Evolutionary conservation across 2,113 vertebrate species (phyloP), one percentile per base, ranked within the genome.

Genomic region (Pelobates fuscus): DNA sequence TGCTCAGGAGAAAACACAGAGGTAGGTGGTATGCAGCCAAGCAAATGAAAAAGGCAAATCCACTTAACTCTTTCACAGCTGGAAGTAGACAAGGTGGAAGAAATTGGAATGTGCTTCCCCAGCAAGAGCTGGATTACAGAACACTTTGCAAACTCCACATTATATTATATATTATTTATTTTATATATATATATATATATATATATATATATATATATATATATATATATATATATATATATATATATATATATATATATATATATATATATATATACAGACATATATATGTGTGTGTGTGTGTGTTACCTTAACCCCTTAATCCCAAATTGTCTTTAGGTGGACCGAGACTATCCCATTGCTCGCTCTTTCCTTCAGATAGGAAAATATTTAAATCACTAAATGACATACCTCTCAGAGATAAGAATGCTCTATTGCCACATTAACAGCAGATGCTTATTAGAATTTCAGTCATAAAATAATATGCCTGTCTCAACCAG

Each of bases 61-160:
- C 52, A 77, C 55, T 76, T 76, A 76, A 76, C 72, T 60, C 54
- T 76, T 76, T 76, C 72, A 67, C 55, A 60, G 54, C 37, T 46
- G 62, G 63, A 43, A 2, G 37, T 37, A 6, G 32, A 37, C 5
- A 37, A 37, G 44, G 17, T 4, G 44, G 44, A 14, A 49, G 15
- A 18, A 37, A 37, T 6, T 10, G 10, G 32, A 6, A 37, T 37
- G 5, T 37, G 5, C 32, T 49, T 49, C 44, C 12, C 15, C 44
- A 18, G 44, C 44, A 18, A 14, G 17, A 49, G 17, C 10, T 49
- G 32, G 10, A 37, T 37, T 37, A 37, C 10, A 10, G 10, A 37
- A 37, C 32, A 6, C 32, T 37, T 37, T 1, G 5, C 32, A 37
- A 10, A 37, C 5, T 37, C 10, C 5, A 37, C 32, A 37, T 37